Percentiles rank a stretch among this genome's conserved stretches.
Evolutionary conservation across 2,113 vertebrate genomes (phyloP).

Genomic region (Phrynosoma blainvillii): DNA sequence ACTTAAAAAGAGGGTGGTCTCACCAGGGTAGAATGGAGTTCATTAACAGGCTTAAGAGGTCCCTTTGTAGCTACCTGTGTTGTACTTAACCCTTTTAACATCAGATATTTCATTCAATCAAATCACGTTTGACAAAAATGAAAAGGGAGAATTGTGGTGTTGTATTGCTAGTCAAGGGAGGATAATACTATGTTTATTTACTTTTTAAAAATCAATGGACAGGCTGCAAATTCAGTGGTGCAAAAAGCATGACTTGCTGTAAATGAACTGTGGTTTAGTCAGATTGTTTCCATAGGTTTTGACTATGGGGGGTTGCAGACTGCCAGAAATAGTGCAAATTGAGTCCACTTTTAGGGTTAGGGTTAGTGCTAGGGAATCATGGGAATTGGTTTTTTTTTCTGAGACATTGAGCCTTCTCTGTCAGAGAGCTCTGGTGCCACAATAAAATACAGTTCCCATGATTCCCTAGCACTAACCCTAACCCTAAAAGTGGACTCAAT

Average conservation of each 20-base stretch:
- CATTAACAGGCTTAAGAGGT: conserved; percentile 54
- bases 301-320: too few species aligned
- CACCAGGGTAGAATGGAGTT: conserved; percentile 57
- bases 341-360: too few species aligned
- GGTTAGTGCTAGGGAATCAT: too few species aligned
- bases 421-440: too few species aligned
- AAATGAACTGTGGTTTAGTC: conserved; percentile 13
- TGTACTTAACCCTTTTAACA: conserved; percentile 62
- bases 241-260: not conserved
- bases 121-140: conserved; percentile 13
- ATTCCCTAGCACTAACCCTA: too few species aligned
- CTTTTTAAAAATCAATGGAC: not conserved
- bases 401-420: too few species aligned
- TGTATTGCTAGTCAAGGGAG: not conserved
- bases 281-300: not conserved
- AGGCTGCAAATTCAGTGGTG: not conserved
- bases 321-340: too few species aligned
- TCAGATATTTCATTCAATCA: conserved; percentile 38
- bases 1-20: conserved; percentile 63
- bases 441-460: too few species aligned
- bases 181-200: not conserved
- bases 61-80: conserved; percentile 40
- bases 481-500: too few species aligned
- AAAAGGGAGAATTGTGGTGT: not conserved
- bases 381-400: too few species aligned